These are phyloP conservation scores for Coregonus suidteri DNA, from an alignment of 2,797 vertebrate genomes.

Conservation along the genomic window DNA sequence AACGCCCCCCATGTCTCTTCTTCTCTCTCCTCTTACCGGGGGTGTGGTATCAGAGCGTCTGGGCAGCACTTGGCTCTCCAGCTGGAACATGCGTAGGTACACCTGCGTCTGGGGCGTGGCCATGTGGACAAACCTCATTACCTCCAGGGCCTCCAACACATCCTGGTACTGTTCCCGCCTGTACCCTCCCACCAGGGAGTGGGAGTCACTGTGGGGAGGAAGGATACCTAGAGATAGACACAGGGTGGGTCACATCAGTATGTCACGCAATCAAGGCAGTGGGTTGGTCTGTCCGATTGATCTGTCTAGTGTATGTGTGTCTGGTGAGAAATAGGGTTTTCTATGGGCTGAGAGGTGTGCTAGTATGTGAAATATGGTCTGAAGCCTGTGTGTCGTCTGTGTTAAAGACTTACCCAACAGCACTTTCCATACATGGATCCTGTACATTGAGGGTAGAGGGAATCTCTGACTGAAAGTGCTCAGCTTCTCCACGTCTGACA, in stretches of 20 bases:
- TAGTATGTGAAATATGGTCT: too few species aligned
- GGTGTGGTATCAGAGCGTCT: slow-evolving; percentile 77
- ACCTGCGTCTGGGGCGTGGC: slow-evolving; percentile 83
- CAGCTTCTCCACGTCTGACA: slow-evolving; percentile 92
- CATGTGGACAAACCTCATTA: slow-evolving; percentile 84
- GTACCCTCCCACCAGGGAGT: slow-evolving; percentile 83
- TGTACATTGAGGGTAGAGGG: slow-evolving; percentile 96
- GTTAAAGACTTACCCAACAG: slow-evolving; percentile 84
- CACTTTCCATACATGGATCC: slow-evolving; percentile 95
- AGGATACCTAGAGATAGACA: slow-evolving; percentile 80
- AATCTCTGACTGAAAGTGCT: slow-evolving; percentile 98
- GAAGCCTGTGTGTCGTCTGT: too few species aligned
- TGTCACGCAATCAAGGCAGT: neutral
- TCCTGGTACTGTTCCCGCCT: slow-evolving; percentile 89
- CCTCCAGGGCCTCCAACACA: slow-evolving; percentile 82
- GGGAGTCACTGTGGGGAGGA: slow-evolving; percentile 91
- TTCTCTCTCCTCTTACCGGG: slow-evolving; percentile 73
- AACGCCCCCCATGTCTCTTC: neutral
- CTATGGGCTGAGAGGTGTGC: too few species aligned
- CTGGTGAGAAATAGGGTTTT: neutral
- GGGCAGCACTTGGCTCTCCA: slow-evolving; percentile 88
- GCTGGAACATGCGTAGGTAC: slow-evolving; percentile 88
- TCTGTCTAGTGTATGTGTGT: neutral
- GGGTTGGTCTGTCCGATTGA: neutral
- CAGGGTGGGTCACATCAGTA: neutral